Percentiles rank a stretch among this genome's conserved stretches.
phyloP scores from a whole-genome alignment of 2,888 invertebrate species.

The Agriopis marginaria region DNA sequence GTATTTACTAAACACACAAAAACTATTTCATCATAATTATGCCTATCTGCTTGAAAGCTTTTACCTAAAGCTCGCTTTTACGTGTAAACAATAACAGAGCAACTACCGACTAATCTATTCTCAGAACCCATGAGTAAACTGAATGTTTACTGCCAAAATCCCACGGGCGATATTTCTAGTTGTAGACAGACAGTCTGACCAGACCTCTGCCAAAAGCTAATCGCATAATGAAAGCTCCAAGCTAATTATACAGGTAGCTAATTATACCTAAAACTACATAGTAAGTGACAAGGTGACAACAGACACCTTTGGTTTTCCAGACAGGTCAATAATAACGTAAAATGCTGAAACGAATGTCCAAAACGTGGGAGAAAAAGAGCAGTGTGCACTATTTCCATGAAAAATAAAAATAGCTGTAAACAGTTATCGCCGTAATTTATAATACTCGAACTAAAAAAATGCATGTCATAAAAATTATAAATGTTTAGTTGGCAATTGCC shows the following conservation, averaged over 20 bases:
- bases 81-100: conserved; percentile 18
- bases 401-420: neutral
- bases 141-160: conserved; percentile 49
- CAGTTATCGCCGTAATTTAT: neutral
- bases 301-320: neutral
- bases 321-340: neutral
- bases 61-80: neutral
- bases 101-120: conserved; percentile 33
- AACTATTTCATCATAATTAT: neutral
- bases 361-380: neutral
- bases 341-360: neutral
- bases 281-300: neutral
- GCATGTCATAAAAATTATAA: conserved; percentile 1
- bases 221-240: conserved; percentile 8
- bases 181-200: conserved; percentile 52
- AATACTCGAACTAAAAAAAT: neutral
- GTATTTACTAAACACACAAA: too few relatives aligned
- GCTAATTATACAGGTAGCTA: conserved; percentile 17
- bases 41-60: neutral
- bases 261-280: conserved; percentile 1
- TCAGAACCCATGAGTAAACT: conserved; percentile 13
- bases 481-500: neutral
- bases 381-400: neutral
- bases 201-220: conserved; percentile 38
- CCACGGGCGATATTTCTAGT: conserved; percentile 43